These are phyloP conservation scores for Dyspetes luteomarginatus DNA, from an alignment of 2,888 invertebrate species.

Conservation along the genomic window DNA sequence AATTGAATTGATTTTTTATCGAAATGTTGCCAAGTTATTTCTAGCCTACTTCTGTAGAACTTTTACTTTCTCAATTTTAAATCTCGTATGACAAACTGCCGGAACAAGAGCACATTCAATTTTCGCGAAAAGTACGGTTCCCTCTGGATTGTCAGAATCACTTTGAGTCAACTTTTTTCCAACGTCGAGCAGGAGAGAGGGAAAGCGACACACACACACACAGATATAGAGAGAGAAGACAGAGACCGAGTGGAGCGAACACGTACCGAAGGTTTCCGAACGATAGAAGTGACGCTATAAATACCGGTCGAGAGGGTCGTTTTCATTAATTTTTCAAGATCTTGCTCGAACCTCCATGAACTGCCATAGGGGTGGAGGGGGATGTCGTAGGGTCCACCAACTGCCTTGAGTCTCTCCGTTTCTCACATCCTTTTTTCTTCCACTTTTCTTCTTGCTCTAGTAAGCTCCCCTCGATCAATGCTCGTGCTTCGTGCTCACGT, in stretches of 20 bases:
- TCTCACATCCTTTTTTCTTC: constrained; percentile 14
- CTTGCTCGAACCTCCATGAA: constrained; percentile 43
- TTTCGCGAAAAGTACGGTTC: background rate
- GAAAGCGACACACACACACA: no score
- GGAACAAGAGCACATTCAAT: constrained; percentile 10
- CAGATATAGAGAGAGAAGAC: background rate
- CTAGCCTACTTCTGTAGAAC: background rate
- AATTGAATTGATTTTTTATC: no score
- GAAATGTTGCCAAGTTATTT: background rate
- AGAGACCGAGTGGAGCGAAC: constrained; percentile 4
- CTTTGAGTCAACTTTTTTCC: constrained; percentile 28
- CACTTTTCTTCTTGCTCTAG: constrained; percentile 26
- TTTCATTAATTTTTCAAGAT: constrained; percentile 63
- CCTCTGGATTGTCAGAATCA: constrained; percentile 37
- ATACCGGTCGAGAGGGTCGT: constrained; percentile 45
- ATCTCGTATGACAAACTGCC: constrained; percentile 8
- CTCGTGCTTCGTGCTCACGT: constrained; percentile 40
- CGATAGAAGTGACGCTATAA: constrained; percentile 39
- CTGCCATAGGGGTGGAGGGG: no score
- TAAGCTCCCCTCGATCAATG: constrained; percentile 48
- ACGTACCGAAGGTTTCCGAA: constrained; percentile 23
- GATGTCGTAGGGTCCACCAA: no score
- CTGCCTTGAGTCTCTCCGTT: constrained; percentile 9
- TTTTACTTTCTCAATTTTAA: constrained; percentile 1
- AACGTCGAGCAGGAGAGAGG: background rate